phyloP scores from a whole-genome alignment of 2,113 vertebrate species.

The Zapus hudsonius region DNA sequence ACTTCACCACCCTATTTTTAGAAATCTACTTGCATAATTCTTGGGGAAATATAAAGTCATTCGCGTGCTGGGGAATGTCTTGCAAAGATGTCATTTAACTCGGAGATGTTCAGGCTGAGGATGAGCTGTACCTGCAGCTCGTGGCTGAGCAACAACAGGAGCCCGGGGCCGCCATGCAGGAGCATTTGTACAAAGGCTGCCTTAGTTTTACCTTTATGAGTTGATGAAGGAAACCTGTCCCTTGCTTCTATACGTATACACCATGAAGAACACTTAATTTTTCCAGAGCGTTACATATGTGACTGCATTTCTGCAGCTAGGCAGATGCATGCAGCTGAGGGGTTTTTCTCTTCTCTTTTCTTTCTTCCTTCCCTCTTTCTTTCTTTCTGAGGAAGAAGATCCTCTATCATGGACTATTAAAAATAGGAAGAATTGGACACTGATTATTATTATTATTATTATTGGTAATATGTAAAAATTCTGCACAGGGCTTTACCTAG shows the following conservation, averaged over 20 bases:
- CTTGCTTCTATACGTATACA: background rate
- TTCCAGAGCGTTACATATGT: background rate
- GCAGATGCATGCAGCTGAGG: background rate
- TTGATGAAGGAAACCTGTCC: background rate
- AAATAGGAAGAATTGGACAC: background rate
- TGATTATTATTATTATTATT: background rate
- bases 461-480: background rate
- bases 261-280: slow-evolving; percentile 12
- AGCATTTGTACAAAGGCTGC: background rate
- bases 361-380: no score
- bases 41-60: background rate
- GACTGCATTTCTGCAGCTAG: background rate
- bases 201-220: background rate
- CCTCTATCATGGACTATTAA: background rate
- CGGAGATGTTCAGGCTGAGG: background rate
- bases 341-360: no score
- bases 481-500: background rate
- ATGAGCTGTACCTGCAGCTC: background rate
- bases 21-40: slow-evolving; percentile 47
- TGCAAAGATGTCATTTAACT: background rate
- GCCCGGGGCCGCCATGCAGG: background rate
- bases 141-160: background rate
- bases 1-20: slow-evolving; percentile 40
- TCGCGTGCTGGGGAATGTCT: background rate
- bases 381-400: background rate